Evolutionary conservation across 2,113 vertebrate species (phyloP).

Genomic region (Ivindomyrus marchei): DNA sequence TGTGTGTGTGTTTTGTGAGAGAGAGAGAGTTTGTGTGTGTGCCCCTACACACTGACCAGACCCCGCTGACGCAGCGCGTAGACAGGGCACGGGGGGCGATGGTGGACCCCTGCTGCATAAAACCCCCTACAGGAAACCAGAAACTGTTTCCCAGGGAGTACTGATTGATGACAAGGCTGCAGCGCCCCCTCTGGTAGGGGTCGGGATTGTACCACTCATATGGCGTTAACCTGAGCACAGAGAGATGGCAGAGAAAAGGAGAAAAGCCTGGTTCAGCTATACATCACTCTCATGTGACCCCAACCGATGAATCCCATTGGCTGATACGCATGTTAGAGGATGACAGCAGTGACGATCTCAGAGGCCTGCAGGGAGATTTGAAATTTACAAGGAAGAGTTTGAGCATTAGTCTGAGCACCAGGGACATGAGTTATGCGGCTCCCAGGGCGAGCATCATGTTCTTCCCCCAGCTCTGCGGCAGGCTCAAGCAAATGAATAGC

Average conservation of each 20-base stretch:
- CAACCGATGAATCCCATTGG: neutral
- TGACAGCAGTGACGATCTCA: neutral
- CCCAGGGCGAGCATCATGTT: neutral
- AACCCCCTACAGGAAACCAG: conserved; percentile 95
- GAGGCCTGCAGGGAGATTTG: neutral
- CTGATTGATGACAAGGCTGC: conserved; percentile 91
- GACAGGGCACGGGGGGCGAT: conserved; percentile 92
- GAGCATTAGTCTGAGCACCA: neutral
- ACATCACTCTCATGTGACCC: neutral
- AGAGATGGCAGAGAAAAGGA: neutral
- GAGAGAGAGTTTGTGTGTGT: neutral
- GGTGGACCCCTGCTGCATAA: conserved; percentile 98
- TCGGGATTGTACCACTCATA: conserved; percentile 98
- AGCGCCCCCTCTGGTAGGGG: conserved; percentile 84
- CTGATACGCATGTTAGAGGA: neutral
- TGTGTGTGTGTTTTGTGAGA: neutral
- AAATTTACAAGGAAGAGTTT: neutral
- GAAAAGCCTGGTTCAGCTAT: neutral
- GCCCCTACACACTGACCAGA: conserved; percentile 72
- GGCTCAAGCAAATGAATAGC: neutral
- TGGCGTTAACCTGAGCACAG: conserved; percentile 72
- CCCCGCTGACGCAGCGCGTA: conserved; percentile 91
- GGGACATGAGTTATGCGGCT: neutral
- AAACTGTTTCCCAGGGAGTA: conserved; percentile 95
- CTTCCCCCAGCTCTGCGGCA: neutral